Evolutionary conservation across 2,113 vertebrate species (phyloP).

Genomic region (Nicator chloris): DNA sequence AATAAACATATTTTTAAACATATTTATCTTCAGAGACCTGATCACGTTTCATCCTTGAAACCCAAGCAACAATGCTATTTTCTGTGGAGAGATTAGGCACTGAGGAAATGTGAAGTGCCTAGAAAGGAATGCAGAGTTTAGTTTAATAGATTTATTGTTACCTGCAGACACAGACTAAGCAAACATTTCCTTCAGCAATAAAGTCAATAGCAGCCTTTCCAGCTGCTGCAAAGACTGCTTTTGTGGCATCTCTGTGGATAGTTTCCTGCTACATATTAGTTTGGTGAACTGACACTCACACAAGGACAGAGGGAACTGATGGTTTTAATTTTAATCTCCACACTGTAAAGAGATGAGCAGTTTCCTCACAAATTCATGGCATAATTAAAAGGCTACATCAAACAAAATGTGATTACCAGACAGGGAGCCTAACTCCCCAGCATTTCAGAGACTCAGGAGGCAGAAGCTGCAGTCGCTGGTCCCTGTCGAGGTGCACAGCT

Average conservation of each 20-base stretch:
- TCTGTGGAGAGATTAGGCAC: background rate
- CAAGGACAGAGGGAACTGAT: background rate
- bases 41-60: background rate
- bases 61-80: background rate
- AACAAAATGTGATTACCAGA: background rate
- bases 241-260: background rate
- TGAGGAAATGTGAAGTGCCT: background rate
- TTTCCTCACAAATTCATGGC: background rate
- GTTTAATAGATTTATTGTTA: constrained; percentile 45
- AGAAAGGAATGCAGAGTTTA: background rate
- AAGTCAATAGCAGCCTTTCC: background rate
- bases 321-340: background rate
- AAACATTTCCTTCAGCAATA: constrained; percentile 16
- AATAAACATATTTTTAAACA: background rate
- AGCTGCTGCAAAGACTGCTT: background rate
- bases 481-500: accelerated
- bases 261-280: background rate
- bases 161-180: background rate
- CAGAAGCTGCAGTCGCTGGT: background rate
- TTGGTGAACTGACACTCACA: background rate
- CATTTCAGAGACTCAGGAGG: background rate
- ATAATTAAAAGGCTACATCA: background rate
- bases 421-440: background rate
- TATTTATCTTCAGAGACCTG: background rate
- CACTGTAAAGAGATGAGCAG: background rate